These are phyloP conservation scores for Lagenorhynchus albirostris DNA, from an alignment of 2,113 vertebrate genomes.

Conservation along the genomic window DNA sequence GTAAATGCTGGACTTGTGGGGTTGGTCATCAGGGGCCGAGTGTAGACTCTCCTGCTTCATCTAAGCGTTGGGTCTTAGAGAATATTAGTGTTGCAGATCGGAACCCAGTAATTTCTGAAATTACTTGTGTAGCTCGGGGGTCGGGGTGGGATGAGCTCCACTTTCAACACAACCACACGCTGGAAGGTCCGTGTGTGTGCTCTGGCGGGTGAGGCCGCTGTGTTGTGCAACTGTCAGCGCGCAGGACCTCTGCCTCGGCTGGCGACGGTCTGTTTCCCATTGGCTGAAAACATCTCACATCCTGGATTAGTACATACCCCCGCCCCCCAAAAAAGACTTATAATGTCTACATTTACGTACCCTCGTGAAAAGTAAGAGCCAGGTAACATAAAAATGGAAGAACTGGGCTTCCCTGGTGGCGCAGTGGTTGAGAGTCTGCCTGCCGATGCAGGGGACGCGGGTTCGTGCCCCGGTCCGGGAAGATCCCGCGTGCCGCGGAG, in stretches of 20 bases:
- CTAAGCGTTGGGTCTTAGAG: background rate
- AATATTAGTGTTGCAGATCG: background rate
- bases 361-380: background rate
- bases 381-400: background rate
- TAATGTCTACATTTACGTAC: background rate
- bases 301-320: background rate
- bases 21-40: accelerated
- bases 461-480: too few relatives aligned
- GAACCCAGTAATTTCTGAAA: background rate
- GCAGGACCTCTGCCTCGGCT: background rate
- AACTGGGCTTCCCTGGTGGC: background rate
- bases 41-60: accelerated
- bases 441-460: too few relatives aligned
- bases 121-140: background rate
- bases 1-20: background rate
- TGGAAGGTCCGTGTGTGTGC: background rate
- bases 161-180: background rate
- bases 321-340: background rate
- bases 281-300: background rate
- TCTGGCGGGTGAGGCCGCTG: background rate
- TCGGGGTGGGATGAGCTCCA: background rate
- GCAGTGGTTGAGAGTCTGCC: too few relatives aligned
- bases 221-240: background rate
- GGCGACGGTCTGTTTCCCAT: background rate
- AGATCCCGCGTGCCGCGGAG: too few relatives aligned